phyloP scores from a whole-genome alignment of 2,113 vertebrate species.

The Thinocorus orbignyianus region DNA sequence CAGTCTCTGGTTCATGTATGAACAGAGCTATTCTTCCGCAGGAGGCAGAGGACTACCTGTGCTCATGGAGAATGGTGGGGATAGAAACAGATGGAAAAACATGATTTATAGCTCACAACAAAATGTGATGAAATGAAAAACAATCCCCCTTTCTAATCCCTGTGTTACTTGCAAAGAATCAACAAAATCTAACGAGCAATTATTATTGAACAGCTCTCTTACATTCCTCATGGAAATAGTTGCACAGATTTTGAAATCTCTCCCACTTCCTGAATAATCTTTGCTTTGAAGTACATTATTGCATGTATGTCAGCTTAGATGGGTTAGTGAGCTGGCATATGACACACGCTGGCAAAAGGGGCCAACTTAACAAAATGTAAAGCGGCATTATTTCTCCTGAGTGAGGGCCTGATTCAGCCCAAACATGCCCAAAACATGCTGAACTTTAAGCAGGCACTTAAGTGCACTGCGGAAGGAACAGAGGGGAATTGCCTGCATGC shows the following conservation, averaged over 20 bases:
- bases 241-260: conserved; percentile 16
- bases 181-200: not conserved
- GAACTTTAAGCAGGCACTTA: not conserved
- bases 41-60: not conserved
- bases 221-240: not conserved
- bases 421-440: not conserved
- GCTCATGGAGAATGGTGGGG: not conserved
- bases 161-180: not conserved
- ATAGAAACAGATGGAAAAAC: not conserved
- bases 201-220: not conserved
- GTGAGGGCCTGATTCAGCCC: not conserved
- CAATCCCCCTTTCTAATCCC: not conserved
- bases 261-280: not conserved
- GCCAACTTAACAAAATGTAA: not conserved
- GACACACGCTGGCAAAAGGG: not conserved
- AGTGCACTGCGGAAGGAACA: not conserved
- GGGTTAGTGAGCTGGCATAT: not conserved
- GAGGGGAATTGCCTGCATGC: not conserved
- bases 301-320: not conserved
- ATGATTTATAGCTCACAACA: not conserved
- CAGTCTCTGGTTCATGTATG: not conserved
- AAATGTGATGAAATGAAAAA: not conserved
- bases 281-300: not conserved
- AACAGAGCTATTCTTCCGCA: not conserved
- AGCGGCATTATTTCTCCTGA: not conserved